A percentile compares a stretch with the other conserved stretches of the same genome.
Evolutionary conservation across 2,797 vertebrate species (phyloP).

Genomic region (Scyliorhinus canicula): DNA sequence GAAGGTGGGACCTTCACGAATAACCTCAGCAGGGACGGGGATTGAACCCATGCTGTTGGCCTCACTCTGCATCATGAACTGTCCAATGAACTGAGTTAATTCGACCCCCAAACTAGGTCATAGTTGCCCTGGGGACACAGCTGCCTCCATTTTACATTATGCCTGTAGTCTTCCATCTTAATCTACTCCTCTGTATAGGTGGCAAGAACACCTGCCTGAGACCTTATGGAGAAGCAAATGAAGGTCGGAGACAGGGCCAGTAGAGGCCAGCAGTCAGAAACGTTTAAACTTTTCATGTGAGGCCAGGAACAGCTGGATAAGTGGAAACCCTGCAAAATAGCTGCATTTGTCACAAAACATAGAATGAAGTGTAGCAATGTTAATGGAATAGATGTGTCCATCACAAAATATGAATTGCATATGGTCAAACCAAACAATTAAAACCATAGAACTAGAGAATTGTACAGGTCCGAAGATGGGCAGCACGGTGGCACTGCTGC

Average conservation of each 20-base stretch:
- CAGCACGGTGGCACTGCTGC: no score
- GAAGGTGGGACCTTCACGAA: no score
- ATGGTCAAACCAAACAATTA: background rate
- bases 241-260: background rate
- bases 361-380: background rate
- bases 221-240: background rate
- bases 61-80: no score
- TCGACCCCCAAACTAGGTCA: background rate
- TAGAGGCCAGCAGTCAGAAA: background rate
- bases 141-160: background rate
- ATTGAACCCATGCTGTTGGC: no score
- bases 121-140: background rate
- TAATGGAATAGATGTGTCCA: background rate
- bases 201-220: background rate
- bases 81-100: no score
- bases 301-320: background rate
- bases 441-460: no score
- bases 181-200: background rate
- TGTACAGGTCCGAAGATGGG: no score
- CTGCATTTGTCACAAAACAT: background rate
- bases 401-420: background rate
- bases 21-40: no score
- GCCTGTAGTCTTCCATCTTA: background rate
- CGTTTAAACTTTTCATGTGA: background rate
- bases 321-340: background rate